These are phyloP conservation scores for Probosciger aterrimus DNA, from an alignment of 2,113 vertebrate species.

Conservation along the genomic window DNA sequence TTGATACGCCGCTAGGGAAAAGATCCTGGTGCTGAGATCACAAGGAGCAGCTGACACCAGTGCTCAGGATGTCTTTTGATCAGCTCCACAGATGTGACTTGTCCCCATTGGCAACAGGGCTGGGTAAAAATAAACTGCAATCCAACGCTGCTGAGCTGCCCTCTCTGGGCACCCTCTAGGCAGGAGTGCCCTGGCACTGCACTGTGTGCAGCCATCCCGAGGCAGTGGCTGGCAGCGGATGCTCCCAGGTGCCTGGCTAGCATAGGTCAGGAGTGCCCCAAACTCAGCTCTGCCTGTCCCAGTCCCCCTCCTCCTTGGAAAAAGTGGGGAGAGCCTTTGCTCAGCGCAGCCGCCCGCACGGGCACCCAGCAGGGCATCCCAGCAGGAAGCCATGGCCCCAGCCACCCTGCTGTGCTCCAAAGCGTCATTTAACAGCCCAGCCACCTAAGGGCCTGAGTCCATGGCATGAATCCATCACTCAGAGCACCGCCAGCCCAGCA, in stretches of 20 bases:
- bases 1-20: constrained; percentile 70
- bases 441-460: not conserved
- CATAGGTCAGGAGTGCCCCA: not conserved
- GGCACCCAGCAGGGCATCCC: not conserved
- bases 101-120: constrained; percentile 55
- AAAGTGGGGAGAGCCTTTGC: not conserved
- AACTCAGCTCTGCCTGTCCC: not conserved
- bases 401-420: not conserved
- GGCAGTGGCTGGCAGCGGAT: not conserved
- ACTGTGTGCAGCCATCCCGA: not conserved
- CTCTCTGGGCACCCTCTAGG: not conserved
- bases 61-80: constrained; percentile 63
- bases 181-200: not conserved
- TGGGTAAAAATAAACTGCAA: constrained; percentile 68
- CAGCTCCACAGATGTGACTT: constrained; percentile 65
- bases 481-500: not conserved
- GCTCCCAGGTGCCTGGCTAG: not conserved
- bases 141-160: constrained; percentile 10
- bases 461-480: not conserved
- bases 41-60: constrained; percentile 68
- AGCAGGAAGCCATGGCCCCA: fast-evolving
- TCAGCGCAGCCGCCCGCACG: fast-evolving
- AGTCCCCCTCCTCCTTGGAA: fast-evolving
- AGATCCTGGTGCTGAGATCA: constrained; percentile 65
- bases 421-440: not conserved